Evolutionary conservation across 2,797 vertebrate genomes (phyloP).

Genomic region (Coluber constrictor): DNA sequence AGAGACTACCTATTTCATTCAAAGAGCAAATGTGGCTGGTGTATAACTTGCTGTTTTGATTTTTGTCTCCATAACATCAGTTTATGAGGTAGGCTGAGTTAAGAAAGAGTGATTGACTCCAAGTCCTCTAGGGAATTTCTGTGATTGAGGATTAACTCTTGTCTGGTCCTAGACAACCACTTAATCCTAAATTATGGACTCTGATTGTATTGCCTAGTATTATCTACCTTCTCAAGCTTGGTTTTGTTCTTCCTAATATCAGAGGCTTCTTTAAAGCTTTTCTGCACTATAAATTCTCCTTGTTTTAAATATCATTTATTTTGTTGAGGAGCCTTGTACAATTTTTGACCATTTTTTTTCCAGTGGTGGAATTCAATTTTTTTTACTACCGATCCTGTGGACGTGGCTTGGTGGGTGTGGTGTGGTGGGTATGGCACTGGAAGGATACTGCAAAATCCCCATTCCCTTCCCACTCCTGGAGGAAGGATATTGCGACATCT

Average conservation of each 20-base stretch:
- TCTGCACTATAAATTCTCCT: background rate
- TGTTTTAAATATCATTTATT: background rate
- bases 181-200: background rate
- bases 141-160: background rate
- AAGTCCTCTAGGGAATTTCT: background rate
- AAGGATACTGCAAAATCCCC: too few species aligned
- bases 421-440: too few species aligned
- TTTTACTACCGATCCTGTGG: too few species aligned
- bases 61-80: background rate
- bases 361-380: too few species aligned
- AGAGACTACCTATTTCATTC: background rate
- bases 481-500: too few species aligned
- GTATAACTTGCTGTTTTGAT: background rate
- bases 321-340: background rate
- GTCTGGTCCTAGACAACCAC: background rate
- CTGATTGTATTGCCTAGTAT: background rate
- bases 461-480: too few species aligned
- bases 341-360: background rate
- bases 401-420: too few species aligned
- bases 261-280: background rate
- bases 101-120: background rate
- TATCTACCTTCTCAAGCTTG: background rate
- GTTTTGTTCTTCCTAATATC: background rate
- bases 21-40: background rate
- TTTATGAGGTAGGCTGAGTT: background rate